Evolutionary conservation across 1,140 invertebrate genomes (phyloP).

Genomic region (Drosophila murphyi): DNA sequence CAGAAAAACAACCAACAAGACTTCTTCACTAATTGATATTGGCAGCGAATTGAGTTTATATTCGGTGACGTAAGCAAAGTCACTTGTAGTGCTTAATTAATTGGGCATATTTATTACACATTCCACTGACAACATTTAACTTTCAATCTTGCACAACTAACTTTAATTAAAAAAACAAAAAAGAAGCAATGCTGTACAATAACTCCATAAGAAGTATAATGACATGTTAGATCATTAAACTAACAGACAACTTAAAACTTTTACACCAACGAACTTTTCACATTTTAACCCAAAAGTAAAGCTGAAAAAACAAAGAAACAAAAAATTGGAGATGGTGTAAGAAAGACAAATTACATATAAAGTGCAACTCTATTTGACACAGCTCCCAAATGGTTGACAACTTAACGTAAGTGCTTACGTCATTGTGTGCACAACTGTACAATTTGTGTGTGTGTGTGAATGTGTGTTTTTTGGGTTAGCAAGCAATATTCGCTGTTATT

Average conservation of each 20-base stretch:
- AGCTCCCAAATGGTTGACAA: slow-evolving; percentile 34
- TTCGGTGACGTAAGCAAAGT: slow-evolving; percentile 10
- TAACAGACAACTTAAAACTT: slow-evolving; percentile 1
- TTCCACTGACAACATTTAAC: background rate
- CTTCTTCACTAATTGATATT: slow-evolving; percentile 15
- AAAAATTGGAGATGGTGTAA: background rate
- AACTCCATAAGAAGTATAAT: background rate
- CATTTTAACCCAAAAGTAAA: background rate
- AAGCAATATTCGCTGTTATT: slow-evolving; percentile 5
- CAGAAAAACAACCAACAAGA: background rate
- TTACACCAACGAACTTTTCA: background rate
- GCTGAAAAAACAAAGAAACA: background rate
- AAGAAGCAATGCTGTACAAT: too few relatives aligned
- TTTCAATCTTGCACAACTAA: too few relatives aligned
- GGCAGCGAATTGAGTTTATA: background rate
- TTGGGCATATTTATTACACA: too few relatives aligned
- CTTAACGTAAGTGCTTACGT: slow-evolving; percentile 51
- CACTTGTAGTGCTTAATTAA: background rate
- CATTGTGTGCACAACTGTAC: slow-evolving; percentile 62
- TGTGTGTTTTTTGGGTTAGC: slow-evolving; percentile 27
- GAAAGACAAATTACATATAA: slow-evolving; percentile 34
- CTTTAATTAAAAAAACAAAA: too few relatives aligned
- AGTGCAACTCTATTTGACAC: slow-evolving; percentile 42
- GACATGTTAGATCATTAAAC: background rate
- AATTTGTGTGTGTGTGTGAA: slow-evolving; percentile 8